phyloP scores from a whole-genome alignment of 92 coral and sea anemone species.

The Paramuricea clavata region DNA sequence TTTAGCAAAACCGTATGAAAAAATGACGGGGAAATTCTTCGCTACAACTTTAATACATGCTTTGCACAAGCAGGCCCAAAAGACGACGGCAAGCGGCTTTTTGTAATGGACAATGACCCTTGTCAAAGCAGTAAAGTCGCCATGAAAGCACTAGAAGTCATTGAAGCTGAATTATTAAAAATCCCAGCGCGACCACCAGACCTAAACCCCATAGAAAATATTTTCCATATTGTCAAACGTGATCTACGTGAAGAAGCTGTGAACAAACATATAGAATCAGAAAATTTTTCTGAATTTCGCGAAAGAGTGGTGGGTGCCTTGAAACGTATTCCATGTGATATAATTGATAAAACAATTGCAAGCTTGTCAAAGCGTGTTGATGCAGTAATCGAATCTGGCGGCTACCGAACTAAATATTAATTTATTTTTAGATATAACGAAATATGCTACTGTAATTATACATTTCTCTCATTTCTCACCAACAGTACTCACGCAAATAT shows the following conservation, averaged over 20 bases:
- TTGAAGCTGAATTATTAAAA: constrained; percentile 45
- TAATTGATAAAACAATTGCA: constrained; percentile 22
- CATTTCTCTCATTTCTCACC: background rate
- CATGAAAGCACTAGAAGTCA: constrained; percentile 21
- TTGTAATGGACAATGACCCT: constrained; percentile 69
- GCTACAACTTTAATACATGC: constrained; percentile 13
- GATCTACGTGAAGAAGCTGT: constrained; percentile 9
- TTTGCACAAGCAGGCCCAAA: background rate
- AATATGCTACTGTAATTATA: background rate
- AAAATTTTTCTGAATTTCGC: background rate
- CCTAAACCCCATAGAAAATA: constrained; percentile 35
- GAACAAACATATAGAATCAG: background rate
- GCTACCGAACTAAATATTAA: background rate
- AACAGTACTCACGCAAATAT: constrained; percentile 4
- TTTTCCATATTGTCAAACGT: constrained; percentile 1
- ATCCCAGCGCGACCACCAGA: constrained; percentile 44
- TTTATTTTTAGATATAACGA: too few relatives aligned
- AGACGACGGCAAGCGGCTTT: background rate
- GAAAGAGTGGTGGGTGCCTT: constrained; percentile 2
- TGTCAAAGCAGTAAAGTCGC: constrained; percentile 55
- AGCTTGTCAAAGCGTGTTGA: constrained; percentile 8
- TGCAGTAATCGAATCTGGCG: background rate
- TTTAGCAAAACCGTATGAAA: background rate
- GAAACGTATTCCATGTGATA: background rate
- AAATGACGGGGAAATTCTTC: constrained; percentile 10